Percentiles rank a stretch among this genome's conserved stretches.
phyloP scores from a whole-genome alignment of 1,140 invertebrate genomes.

The Formica exsecta region DNA sequence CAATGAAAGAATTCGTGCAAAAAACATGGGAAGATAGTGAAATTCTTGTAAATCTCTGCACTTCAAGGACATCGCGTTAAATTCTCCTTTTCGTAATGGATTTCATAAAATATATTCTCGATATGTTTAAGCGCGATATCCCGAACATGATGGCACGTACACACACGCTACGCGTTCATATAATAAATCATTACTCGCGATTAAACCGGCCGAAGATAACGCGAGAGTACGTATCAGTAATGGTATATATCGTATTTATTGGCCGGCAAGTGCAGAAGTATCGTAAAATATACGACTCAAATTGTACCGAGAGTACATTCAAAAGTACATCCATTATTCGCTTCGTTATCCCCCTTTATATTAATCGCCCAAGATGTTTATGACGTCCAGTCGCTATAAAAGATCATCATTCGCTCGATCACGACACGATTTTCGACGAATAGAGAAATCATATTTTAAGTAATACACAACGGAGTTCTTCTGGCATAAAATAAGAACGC shows the following conservation, averaged over 20 bases:
- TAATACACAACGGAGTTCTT: not conserved
- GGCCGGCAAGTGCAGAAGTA: conserved; percentile 32
- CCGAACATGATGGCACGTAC: conserved; percentile 1
- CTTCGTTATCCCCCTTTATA: conserved; percentile 63
- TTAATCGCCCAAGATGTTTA: conserved; percentile 45
- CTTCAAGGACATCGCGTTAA: conserved; percentile 12
- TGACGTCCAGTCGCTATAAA: not conserved
- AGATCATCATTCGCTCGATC: conserved; percentile 15
- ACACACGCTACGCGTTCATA: conserved; percentile 1
- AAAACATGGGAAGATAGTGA: conserved; percentile 31
- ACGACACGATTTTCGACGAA: conserved; percentile 31
- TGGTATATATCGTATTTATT: conserved; percentile 33
- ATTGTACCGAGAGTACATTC: conserved; percentile 39
- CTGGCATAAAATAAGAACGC: conserved; percentile 17
- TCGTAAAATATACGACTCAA: conserved; percentile 26
- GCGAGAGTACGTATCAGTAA: conserved; percentile 5
- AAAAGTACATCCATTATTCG: conserved; percentile 62
- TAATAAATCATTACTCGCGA: conserved; percentile 60
- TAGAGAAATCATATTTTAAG: conserved; percentile 25
- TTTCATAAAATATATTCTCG: not conserved
- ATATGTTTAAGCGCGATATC: conserved; percentile 20
- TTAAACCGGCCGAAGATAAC: conserved; percentile 20
- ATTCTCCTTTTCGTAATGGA: not conserved
- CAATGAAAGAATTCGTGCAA: conserved; percentile 12
- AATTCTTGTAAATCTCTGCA: conserved; percentile 35